Percentiles rank a stretch among this genome's conserved stretches.
Evolutionary conservation across 2,113 vertebrate species (phyloP).

Genomic region (Cololabis saira): DNA sequence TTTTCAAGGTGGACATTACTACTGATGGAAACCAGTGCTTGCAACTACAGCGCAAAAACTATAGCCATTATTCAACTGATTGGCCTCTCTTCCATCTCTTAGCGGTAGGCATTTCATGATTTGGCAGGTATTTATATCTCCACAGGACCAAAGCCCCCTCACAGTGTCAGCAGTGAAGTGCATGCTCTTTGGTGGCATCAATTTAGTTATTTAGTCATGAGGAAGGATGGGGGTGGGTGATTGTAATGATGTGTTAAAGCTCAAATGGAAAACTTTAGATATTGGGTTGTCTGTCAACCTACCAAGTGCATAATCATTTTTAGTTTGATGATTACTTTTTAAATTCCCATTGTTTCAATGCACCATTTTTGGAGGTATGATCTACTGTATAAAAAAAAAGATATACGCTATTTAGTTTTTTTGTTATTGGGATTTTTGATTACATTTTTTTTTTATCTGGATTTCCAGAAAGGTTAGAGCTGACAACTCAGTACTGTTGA

Average conservation of each 20-base stretch:
- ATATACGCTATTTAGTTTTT: neutral
- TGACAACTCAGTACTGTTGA: conserved; percentile 12
- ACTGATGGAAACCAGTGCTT: conserved; percentile 79
- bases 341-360: conserved; percentile 20
- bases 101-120: conserved; percentile 79
- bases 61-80: conserved; percentile 82
- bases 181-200: conserved; percentile 74
- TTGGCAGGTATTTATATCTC: conserved; percentile 82
- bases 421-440: too few species aligned
- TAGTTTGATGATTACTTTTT: conserved; percentile 24
- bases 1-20: conserved; percentile 82
- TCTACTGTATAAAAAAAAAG: neutral
- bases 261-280: conserved; percentile 41
- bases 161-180: conserved; percentile 73
- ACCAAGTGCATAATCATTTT: conserved; percentile 28
- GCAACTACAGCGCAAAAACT: conserved; percentile 72
- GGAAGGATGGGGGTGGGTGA: conserved; percentile 57
- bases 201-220: conserved; percentile 75
- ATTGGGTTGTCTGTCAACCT: conserved; percentile 35
- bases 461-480: conserved; percentile 10
- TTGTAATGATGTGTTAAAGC: conserved; percentile 65
- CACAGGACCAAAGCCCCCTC: conserved; percentile 61
- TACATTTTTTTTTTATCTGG: neutral
- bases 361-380: conserved; percentile 3
- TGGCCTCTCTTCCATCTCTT: conserved; percentile 79